Evolutionary conservation across 2,113 vertebrate genomes (phyloP).

Genomic region (Tringa solitaria): DNA sequence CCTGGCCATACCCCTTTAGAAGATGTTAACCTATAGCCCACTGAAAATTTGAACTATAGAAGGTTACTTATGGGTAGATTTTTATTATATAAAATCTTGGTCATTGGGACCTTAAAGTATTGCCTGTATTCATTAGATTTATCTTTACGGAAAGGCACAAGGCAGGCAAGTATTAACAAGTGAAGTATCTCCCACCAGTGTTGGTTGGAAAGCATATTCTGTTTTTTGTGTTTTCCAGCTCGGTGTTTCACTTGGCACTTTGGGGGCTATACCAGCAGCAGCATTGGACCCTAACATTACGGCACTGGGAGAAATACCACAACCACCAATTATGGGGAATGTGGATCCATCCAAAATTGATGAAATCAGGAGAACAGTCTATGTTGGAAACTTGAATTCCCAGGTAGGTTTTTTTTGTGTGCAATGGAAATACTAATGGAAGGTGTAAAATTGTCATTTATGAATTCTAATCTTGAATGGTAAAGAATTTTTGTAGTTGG

Average conservation of each 20-base stretch:
- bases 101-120: background rate
- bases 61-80: background rate
- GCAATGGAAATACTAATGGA: background rate
- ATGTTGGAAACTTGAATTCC: slow-evolving; percentile 96
- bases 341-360: slow-evolving; percentile 95
- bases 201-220: background rate
- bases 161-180: background rate
- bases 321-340: slow-evolving; percentile 92
- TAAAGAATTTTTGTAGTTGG: background rate
- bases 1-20: background rate
- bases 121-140: background rate
- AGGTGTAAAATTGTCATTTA: background rate
- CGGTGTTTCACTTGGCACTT: slow-evolving; percentile 86
- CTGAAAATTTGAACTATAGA: background rate
- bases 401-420: slow-evolving; percentile 76
- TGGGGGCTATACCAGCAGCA: slow-evolving; percentile 80
- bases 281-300: slow-evolving; percentile 79
- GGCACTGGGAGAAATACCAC: slow-evolving; percentile 75
- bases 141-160: background rate
- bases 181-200: background rate
- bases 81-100: background rate
- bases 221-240: slow-evolving; percentile 65
- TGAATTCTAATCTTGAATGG: background rate
- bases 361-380: slow-evolving; percentile 94
- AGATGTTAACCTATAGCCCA: background rate